Base-by-base conservation (phyloP, 2,113 vertebrate genomes). In the Tylochromis polylepis region DNA sequence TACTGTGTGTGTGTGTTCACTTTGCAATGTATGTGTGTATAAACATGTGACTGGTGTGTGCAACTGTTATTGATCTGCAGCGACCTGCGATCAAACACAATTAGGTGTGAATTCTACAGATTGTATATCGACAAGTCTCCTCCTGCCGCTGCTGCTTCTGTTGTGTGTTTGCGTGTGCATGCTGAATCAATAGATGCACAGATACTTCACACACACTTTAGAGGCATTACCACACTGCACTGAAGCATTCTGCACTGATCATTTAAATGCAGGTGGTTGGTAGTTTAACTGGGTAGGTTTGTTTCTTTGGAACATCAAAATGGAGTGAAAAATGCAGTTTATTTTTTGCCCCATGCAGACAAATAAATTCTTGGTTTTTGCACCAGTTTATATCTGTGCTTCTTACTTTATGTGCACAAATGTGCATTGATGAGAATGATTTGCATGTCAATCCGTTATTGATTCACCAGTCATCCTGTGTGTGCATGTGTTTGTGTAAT, bases 41-140 rank as follows among this genome's bases (percentile, higher is more conserved):
- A 87, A 72, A 83, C 5, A 79, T 41, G n/a, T 65, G 70, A 70
- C 36, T 62, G 46, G 27, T 31, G 84, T 92, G 87, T 92, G 84
- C 80, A 22, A 58, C 20, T 75, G 70, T 31, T 87, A 94, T 93
- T 81, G 93, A 94, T 93, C 78, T 41, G 84, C 22, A 65, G 83
- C 36, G 65, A 88, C 91, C 81, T 65, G 88, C 82, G 78, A 93
- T 95, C 94, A 94, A 95, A 95, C 94, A 95, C 89, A 93, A 94
- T 95, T 94, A 94, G 86, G 90, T 86, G 90, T 82, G 72, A 92
- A 93, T 92, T 95, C 89, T 91, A 83, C 80, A 84, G 81, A 87
- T 90, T 87, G 86, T 82, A 79, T 81, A 85, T 89, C 34, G 89
- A 93, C 94, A 84, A 59, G 86, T 62, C 81, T 38, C 41, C 75